Evolutionary conservation across 2,113 vertebrate species (phyloP).

Genomic region (Vireo altiloquus): DNA sequence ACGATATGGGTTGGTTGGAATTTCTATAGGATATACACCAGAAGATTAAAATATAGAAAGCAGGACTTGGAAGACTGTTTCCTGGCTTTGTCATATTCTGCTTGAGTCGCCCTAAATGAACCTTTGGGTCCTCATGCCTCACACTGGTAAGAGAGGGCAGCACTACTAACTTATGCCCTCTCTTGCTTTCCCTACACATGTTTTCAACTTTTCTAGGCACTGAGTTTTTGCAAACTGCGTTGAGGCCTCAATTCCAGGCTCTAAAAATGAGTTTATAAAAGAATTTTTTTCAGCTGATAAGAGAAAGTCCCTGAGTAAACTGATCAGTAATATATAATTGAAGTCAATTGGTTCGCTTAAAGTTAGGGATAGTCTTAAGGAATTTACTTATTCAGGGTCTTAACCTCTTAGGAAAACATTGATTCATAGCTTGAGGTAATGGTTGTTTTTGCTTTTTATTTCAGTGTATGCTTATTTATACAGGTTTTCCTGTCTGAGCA

Average conservation of each 20-base stretch:
- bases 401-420: neutral
- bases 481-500: neutral
- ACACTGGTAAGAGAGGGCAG: neutral
- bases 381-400: neutral
- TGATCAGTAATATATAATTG: neutral
- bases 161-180: neutral
- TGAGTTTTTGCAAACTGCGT: neutral
- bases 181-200: neutral
- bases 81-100: neutral
- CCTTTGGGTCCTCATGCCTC: neutral
- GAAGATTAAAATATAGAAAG: neutral
- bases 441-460: neutral
- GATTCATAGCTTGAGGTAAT: neutral
- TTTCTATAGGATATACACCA: neutral
- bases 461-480: neutral
- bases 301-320: neutral
- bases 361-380: neutral
- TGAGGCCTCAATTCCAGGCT: neutral
- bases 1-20: neutral
- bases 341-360: neutral
- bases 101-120: neutral
- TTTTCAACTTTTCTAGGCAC: neutral
- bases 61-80: neutral
- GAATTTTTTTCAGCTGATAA: neutral
- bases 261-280: neutral